phyloP scores from a whole-genome alignment of 2,888 invertebrate species.

The Notodonta ziczac region DNA sequence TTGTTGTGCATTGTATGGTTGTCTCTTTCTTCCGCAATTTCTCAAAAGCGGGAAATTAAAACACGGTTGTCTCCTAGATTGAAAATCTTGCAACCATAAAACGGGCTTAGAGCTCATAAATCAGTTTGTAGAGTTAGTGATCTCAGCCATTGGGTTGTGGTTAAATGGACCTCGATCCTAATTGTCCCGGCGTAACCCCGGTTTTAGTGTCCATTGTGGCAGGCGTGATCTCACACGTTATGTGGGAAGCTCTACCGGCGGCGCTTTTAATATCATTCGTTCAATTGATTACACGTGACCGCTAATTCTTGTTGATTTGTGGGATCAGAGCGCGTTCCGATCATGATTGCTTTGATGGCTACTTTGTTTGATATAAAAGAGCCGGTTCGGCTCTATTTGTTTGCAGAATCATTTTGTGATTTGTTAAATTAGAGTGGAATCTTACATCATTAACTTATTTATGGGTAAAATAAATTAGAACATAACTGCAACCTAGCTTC shows the following conservation, averaged over 20 bases:
- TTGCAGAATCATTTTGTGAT: conserved; percentile 5
- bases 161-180: conserved; percentile 20
- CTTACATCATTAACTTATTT: too few relatives aligned
- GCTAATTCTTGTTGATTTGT: conserved; percentile 32
- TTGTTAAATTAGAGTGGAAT: too few relatives aligned
- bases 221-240: conserved; percentile 31
- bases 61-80: not conserved
- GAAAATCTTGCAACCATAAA: not conserved
- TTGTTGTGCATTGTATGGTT: too few relatives aligned
- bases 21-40: too few relatives aligned
- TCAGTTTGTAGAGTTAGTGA: conserved; percentile 23
- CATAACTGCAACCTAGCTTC: too few relatives aligned
- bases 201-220: conserved; percentile 20
- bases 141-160: conserved; percentile 1
- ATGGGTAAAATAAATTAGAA: too few relatives aligned
- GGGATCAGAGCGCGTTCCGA: conserved; percentile 15
- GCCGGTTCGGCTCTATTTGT: not conserved
- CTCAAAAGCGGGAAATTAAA: too few relatives aligned
- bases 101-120: conserved; percentile 18
- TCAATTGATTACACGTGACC: conserved; percentile 39
- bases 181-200: conserved; percentile 30
- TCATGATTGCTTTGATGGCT: not conserved
- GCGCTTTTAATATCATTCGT: conserved; percentile 24
- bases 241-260: conserved; percentile 16
- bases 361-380: not conserved